phyloP scores from a whole-genome alignment of 2,797 vertebrate species.

The Esox masquinongy region DNA sequence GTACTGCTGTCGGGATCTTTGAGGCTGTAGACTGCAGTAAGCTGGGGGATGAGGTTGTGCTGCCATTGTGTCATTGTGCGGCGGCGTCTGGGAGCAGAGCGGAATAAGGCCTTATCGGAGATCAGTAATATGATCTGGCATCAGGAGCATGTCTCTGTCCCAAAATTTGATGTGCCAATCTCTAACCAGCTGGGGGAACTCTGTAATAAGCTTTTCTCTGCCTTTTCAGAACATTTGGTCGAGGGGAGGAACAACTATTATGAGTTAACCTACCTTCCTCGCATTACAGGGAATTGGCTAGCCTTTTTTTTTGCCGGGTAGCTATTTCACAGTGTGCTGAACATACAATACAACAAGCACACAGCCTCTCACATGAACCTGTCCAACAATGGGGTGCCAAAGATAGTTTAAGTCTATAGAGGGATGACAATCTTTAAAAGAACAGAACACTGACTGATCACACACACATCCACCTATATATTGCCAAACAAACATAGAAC shows the following conservation, averaged over 20 bases:
- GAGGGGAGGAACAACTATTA: background rate
- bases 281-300: background rate
- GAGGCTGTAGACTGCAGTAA: constrained; percentile 3
- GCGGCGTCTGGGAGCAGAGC: background rate
- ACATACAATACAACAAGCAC: background rate
- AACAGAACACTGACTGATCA: background rate
- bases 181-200: background rate
- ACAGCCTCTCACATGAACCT: background rate
- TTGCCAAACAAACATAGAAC: background rate
- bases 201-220: background rate
- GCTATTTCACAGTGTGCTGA: background rate
- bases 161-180: background rate
- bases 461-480: background rate
- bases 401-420: background rate
- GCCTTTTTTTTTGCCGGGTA: background rate
- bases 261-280: background rate
- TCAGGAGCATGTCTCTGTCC: background rate
- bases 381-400: background rate
- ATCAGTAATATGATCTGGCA: background rate
- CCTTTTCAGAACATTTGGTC: background rate
- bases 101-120: background rate
- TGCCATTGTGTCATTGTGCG: background rate
- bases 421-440: background rate
- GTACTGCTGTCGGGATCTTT: background rate
- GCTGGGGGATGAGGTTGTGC: background rate